These are phyloP conservation scores for Tetragonula carbonaria DNA, from an alignment of 2,888 invertebrate genomes.

Conservation along the genomic window DNA sequence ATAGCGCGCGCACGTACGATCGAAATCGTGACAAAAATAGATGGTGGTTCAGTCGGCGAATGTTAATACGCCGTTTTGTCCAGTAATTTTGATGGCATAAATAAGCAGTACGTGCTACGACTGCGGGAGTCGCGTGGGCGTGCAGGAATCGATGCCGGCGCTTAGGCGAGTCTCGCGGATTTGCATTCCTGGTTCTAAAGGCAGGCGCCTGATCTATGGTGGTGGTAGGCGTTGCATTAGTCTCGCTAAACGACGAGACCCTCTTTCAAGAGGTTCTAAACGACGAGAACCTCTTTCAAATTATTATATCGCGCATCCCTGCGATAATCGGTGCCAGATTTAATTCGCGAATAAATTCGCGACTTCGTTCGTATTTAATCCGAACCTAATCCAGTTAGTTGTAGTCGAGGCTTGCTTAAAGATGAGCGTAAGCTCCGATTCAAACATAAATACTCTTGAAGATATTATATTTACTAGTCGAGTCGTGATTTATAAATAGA, in stretches of 20 bases:
- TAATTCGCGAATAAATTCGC: constrained; percentile 17
- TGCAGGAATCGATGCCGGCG: constrained; percentile 48
- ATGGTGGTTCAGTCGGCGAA: constrained; percentile 12
- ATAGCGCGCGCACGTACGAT: not conserved
- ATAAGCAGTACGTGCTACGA: constrained; percentile 34
- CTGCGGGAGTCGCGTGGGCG: constrained; percentile 38
- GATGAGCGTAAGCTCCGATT: not conserved
- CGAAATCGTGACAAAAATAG: constrained; percentile 15
- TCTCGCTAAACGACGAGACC: constrained; percentile 27
- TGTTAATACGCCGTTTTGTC: constrained; percentile 45
- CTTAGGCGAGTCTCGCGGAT: constrained; percentile 47
- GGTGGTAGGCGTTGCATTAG: constrained; percentile 40
- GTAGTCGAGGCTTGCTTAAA: not conserved
- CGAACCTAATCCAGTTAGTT: not conserved
- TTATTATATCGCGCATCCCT: not conserved
- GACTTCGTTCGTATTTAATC: not conserved
- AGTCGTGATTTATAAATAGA: no score
- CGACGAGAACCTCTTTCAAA: constrained; percentile 8
- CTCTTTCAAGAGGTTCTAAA: constrained; percentile 20
- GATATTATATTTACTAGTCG: no score
- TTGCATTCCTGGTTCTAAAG: constrained; percentile 53
- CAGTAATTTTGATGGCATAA: constrained; percentile 47
- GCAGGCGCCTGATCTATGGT: constrained; percentile 13
- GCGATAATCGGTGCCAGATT: not conserved
- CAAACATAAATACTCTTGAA: no score